Evolutionary conservation across 2,113 vertebrate species (phyloP).

Genomic region (Silurus glanis): DNA sequence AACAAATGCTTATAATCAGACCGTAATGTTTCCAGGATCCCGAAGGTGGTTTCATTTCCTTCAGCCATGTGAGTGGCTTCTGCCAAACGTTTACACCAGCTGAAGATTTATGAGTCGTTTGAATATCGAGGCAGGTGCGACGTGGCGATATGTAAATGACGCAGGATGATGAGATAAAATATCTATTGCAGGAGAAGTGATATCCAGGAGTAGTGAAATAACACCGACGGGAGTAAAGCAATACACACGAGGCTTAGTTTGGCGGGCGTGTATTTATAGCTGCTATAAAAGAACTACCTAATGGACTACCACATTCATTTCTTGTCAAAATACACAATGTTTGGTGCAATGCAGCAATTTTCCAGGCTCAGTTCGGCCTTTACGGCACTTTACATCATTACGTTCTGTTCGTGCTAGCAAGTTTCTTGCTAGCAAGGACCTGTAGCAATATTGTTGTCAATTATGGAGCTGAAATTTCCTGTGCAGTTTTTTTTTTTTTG

Average conservation of each 20-base stretch:
- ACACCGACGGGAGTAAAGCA: background rate
- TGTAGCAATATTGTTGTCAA: background rate
- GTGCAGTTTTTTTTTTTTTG: background rate
- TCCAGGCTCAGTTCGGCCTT: background rate
- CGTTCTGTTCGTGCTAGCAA: background rate
- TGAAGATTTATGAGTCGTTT: slow-evolving; percentile 28
- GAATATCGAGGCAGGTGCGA: slow-evolving; percentile 26
- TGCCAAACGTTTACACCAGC: slow-evolving; percentile 8
- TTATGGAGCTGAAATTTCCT: background rate
- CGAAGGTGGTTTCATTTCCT: slow-evolving; percentile 28
- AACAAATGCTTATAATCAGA: slow-evolving; percentile 65
- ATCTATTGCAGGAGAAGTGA: background rate
- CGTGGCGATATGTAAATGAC: slow-evolving; percentile 25
- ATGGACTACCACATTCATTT: background rate
- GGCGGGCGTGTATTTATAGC: background rate
- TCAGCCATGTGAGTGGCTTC: slow-evolving; percentile 19
- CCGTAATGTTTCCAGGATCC: slow-evolving; percentile 51
- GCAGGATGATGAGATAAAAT: slow-evolving; percentile 28
- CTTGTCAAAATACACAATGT: background rate
- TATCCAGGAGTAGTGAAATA: slow-evolving; percentile 5
- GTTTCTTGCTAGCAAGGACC: background rate
- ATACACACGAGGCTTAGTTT: background rate
- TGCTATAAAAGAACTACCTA: background rate
- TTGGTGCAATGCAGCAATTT: background rate
- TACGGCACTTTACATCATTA: background rate